Evolutionary conservation across 2,888 invertebrate genomes (phyloP).

Genomic region (Idaea aversata): DNA sequence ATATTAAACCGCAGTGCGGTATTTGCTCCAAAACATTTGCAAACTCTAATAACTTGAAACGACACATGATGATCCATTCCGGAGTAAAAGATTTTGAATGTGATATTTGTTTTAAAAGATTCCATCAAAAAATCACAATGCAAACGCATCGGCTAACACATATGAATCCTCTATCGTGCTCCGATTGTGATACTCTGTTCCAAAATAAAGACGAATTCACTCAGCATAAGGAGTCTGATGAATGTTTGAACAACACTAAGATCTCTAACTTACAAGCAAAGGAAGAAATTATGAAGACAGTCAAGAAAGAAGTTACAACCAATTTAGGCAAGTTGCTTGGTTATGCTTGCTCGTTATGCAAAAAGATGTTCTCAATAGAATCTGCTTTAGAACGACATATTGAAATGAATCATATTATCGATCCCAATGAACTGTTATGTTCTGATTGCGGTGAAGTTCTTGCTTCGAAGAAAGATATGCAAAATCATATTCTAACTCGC

Average conservation of each 20-base stretch:
- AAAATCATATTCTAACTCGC: slow-evolving; percentile 51
- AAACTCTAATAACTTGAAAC: slow-evolving; percentile 71
- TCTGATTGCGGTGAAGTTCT: slow-evolving; percentile 67
- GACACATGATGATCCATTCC: slow-evolving; percentile 74
- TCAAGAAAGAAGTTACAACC: slow-evolving; percentile 67
- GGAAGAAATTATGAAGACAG: slow-evolving; percentile 67
- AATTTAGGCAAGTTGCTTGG: slow-evolving; percentile 64
- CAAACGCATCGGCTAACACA: slow-evolving; percentile 73
- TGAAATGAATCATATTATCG: slow-evolving; percentile 60
- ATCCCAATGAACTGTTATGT: slow-evolving; percentile 55
- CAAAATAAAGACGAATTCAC: slow-evolving; percentile 46
- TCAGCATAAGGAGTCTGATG: slow-evolving; percentile 51
- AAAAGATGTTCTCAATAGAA: slow-evolving; percentile 72
- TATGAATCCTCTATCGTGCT: slow-evolving; percentile 59
- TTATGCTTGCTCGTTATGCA: slow-evolving; percentile 70
- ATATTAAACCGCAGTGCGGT: slow-evolving; percentile 65
- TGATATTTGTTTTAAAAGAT: slow-evolving; percentile 69
- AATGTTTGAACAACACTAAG: slow-evolving; percentile 52
- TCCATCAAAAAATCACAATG: slow-evolving; percentile 75
- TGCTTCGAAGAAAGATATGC: slow-evolving; percentile 58
- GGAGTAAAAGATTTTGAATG: slow-evolving; percentile 71
- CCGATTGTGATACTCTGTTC: slow-evolving; percentile 60
- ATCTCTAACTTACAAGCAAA: slow-evolving; percentile 47
- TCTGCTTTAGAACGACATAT: slow-evolving; percentile 69
- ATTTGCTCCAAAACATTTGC: slow-evolving; percentile 72